Percentiles rank a stretch among this genome's conserved stretches.
Conservation (phyloP, 2,888 invertebrate species). For the Rhagophthalmus giganteus region DNA sequence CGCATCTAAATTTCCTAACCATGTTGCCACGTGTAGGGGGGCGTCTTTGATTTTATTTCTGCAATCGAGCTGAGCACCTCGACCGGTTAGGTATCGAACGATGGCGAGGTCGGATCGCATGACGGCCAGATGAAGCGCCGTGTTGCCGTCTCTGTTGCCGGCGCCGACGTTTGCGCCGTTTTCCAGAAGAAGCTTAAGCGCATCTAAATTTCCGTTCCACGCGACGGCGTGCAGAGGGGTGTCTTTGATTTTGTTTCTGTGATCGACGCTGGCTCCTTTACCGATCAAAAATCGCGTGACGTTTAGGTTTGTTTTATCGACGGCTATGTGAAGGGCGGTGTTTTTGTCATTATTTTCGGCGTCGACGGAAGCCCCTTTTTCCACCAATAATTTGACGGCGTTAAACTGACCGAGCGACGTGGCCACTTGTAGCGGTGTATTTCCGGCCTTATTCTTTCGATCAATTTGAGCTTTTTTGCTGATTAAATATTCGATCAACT, state of each 20-base stretch:
- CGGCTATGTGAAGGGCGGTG: not conserved
- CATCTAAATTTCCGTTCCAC: not conserved
- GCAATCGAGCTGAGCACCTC: too few relatives aligned
- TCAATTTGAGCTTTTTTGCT: too few relatives aligned
- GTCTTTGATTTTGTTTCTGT: not conserved
- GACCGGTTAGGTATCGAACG: not conserved
- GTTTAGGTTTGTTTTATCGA: too few relatives aligned
- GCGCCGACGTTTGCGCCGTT: not conserved
- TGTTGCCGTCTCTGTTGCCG: not conserved
- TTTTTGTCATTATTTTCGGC: not conserved
- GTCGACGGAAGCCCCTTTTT: not conserved
- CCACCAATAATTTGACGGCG: not conserved
- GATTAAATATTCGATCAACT: too few relatives aligned
- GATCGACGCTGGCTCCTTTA: too few relatives aligned
- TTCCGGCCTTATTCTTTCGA: not conserved
- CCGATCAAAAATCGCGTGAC: too few relatives aligned
- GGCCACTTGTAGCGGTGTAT: slow-evolving; percentile 3
- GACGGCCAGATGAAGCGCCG: slow-evolving; percentile 2
- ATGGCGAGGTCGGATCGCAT: not conserved
- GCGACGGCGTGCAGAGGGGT: not conserved
- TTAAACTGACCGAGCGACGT: not conserved
- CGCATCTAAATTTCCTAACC: not conserved
- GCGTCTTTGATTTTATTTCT: not conserved
- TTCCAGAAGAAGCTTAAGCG: not conserved
- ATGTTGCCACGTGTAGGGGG: not conserved